Evolutionary conservation across 2,888 invertebrate species (phyloP).

Genomic region (Pollenia labialis): DNA sequence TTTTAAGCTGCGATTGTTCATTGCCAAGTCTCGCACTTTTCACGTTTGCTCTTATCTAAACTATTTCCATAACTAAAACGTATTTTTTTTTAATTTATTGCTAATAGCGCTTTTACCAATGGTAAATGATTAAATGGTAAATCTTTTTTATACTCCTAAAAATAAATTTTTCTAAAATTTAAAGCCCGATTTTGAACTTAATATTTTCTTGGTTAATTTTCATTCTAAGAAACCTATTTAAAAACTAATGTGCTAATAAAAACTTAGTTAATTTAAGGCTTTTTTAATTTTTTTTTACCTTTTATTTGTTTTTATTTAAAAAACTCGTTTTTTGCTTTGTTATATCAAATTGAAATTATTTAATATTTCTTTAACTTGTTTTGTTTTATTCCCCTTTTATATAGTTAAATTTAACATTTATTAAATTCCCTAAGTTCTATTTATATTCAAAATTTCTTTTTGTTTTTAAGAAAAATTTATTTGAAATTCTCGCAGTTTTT

Average conservation of each 20-base stretch:
- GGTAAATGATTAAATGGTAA: too few species aligned
- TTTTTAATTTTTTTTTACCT: constrained; percentile 47
- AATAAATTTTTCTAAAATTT: constrained; percentile 27
- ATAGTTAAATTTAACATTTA: constrained; percentile 58
- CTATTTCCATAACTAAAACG: constrained; percentile 2
- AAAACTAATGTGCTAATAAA: constrained; percentile 70
- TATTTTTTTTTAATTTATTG: constrained; percentile 19
- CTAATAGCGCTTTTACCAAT: not conserved
- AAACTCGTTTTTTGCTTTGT: constrained; percentile 74
- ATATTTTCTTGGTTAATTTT: not conserved
- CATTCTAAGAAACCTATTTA: constrained; percentile 66
- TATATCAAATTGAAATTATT: constrained; percentile 58
- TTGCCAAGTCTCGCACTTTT: constrained; percentile 25
- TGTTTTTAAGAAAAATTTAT: constrained; percentile 50
- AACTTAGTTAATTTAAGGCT: constrained; percentile 68
- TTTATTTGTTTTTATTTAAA: constrained; percentile 60
- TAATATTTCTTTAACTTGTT: constrained; percentile 44
- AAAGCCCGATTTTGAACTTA: constrained; percentile 15
- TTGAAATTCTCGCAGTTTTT: constrained; percentile 44
- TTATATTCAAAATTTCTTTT: constrained; percentile 50
- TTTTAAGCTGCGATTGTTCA: constrained; percentile 64
- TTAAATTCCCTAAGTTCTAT: constrained; percentile 73
- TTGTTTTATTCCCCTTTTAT: constrained; percentile 54
- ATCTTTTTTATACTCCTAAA: not conserved
- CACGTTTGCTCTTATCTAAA: not conserved